Evolutionary conservation across 2,888 invertebrate species (phyloP).

Genomic region (Melinaea menophilus): DNA sequence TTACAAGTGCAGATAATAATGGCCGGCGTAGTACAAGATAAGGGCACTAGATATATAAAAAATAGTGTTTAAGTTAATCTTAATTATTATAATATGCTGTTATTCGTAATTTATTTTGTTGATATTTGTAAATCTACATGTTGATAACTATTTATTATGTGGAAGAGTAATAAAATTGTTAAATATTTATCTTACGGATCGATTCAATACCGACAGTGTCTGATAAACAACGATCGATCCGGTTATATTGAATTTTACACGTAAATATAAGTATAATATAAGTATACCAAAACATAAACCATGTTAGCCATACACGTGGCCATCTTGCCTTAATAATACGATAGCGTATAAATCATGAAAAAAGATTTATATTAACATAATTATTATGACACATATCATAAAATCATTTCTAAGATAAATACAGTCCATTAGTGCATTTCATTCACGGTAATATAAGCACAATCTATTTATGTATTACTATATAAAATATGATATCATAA

Average conservation of each 20-base stretch:
- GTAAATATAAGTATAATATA: slow-evolving; percentile 62
- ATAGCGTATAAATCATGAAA: slow-evolving; percentile 44
- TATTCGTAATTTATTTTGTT: slow-evolving; percentile 79
- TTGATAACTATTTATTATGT: slow-evolving; percentile 78
- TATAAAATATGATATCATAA: slow-evolving; percentile 63
- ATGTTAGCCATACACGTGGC: slow-evolving; percentile 70
- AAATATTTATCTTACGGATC: slow-evolving; percentile 69
- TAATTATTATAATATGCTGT: slow-evolving; percentile 74
- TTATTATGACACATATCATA: slow-evolving; percentile 56
- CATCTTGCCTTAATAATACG: slow-evolving; percentile 68
- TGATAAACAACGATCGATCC: slow-evolving; percentile 56
- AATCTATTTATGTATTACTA: slow-evolving; percentile 63
- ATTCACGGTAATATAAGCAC: slow-evolving; percentile 72
- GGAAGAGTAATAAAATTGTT: slow-evolving; percentile 72
- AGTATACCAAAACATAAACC: slow-evolving; percentile 54
- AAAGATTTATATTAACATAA: slow-evolving; percentile 30
- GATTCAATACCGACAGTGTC: slow-evolving; percentile 45
- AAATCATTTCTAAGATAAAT: slow-evolving; percentile 44
- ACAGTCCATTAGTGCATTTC: slow-evolving; percentile 74
- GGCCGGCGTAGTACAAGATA: slow-evolving; percentile 73
- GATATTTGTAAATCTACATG: slow-evolving; percentile 78
- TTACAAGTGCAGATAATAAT: slow-evolving; percentile 5
- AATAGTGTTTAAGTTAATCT: slow-evolving; percentile 59
- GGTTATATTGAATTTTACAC: slow-evolving; percentile 68
- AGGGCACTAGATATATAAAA: slow-evolving; percentile 60